Percentiles rank a stretch among this genome's conserved stretches.
phyloP scores from a whole-genome alignment of 2,888 invertebrate species.

The Cephonodes hylas region DNA sequence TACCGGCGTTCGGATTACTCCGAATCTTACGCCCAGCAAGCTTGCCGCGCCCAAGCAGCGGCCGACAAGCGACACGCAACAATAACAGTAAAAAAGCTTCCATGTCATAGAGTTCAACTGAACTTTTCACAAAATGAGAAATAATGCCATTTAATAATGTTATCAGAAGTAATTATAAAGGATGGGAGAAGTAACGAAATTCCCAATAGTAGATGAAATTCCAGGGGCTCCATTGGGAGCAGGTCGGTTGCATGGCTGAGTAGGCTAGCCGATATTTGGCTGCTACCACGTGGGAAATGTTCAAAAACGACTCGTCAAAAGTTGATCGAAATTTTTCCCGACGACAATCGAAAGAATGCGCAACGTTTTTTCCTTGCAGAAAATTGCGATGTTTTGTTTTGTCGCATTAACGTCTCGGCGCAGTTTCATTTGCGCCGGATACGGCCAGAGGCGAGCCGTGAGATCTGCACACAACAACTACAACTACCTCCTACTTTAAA shows the following conservation, averaged over 20 bases:
- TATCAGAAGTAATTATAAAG: background rate
- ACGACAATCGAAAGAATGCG: conserved; percentile 2
- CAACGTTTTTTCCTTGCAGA: conserved; percentile 1
- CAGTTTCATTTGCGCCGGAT: conserved; percentile 52
- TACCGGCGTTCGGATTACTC: too few relatives aligned
- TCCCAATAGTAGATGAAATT: background rate
- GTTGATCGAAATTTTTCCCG: conserved; percentile 6
- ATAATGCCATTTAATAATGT: background rate
- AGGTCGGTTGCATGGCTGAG: background rate
- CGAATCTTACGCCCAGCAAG: too few relatives aligned
- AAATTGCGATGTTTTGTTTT: conserved; percentile 30
- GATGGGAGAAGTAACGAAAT: background rate
- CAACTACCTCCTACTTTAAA: conserved; percentile 33
- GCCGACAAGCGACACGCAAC: too few relatives aligned
- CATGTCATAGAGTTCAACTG: background rate
- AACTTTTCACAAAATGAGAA: background rate
- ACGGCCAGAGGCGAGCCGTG: conserved; percentile 48
- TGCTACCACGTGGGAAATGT: background rate
- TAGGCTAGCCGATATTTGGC: background rate
- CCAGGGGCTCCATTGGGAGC: background rate
- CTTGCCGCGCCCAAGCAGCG: too few relatives aligned
- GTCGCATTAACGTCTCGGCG: conserved; percentile 30
- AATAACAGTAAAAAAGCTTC: background rate
- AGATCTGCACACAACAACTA: conserved; percentile 61
- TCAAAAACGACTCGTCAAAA: background rate